A percentile compares a stretch with the other conserved stretches of the same genome.
phyloP scores from a whole-genome alignment of 2,797 vertebrate species.

The Nothura maculosa region DNA sequence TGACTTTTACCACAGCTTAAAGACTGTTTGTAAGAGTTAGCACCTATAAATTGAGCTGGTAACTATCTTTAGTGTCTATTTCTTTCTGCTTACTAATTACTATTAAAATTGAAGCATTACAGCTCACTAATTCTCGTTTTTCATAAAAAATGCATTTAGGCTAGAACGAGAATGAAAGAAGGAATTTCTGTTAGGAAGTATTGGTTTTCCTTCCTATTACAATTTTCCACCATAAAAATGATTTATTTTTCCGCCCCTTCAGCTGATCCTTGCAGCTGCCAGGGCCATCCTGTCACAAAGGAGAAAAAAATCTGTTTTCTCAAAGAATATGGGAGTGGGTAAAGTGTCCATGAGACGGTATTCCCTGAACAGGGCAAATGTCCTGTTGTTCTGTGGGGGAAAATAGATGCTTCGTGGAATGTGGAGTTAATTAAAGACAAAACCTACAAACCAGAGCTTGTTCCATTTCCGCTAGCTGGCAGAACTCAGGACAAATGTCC shows the following conservation, averaged over 20 bases:
- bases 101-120: not conserved
- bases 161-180: not conserved
- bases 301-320: not conserved
- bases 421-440: slow-evolving; percentile 53
- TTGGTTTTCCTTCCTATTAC: slow-evolving; percentile 37
- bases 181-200: slow-evolving; percentile 22
- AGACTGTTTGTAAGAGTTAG: slow-evolving; percentile 54
- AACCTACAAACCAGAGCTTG: slow-evolving; percentile 29
- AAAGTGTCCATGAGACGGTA: slow-evolving; percentile 2
- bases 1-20: slow-evolving; percentile 60
- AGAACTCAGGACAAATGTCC: not conserved
- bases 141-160: not conserved
- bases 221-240: not conserved
- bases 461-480: slow-evolving; percentile 2
- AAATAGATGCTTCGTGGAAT: slow-evolving; percentile 30
- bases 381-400: slow-evolving; percentile 47
- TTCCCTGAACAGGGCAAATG: slow-evolving; percentile 32
- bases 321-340: slow-evolving; percentile 37
- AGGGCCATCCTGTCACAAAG: slow-evolving; percentile 33
- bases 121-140: not conserved
- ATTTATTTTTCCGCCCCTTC: not conserved
- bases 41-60: slow-evolving; percentile 52
- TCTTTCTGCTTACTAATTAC: slow-evolving; percentile 28
- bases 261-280: slow-evolving; percentile 4
- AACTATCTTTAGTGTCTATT: slow-evolving; percentile 41